A percentile compares a stretch with the other conserved stretches of the same genome.
phyloP scores from a whole-genome alignment of 2,113 vertebrate genomes.

The Saimiri boliviensis region DNA sequence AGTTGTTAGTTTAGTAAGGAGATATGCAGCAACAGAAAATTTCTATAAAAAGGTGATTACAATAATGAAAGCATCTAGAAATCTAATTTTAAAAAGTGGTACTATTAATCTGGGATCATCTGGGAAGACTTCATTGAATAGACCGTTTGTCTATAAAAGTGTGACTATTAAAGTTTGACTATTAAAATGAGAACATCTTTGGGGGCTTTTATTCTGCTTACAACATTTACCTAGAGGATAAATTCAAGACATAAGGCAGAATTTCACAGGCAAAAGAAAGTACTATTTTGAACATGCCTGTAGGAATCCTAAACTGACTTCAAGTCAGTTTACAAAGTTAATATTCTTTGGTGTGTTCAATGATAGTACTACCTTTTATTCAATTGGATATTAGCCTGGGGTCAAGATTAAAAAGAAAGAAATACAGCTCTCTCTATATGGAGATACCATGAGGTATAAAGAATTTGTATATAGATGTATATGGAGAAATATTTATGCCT shows the following conservation, averaged over 20 bases:
- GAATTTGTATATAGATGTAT: too few relatives aligned
- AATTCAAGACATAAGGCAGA: not conserved
- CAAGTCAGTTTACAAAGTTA: constrained; percentile 20
- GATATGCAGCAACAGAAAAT: not conserved
- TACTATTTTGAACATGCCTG: not conserved
- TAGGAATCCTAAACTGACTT: not conserved
- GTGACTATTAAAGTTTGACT: too few relatives aligned
- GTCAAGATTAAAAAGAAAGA: not conserved
- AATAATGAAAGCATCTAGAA: not conserved
- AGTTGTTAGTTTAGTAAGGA: not conserved
- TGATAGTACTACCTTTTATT: constrained; percentile 15
- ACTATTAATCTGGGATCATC: not conserved
- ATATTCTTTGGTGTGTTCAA: not conserved
- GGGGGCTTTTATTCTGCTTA: not conserved
- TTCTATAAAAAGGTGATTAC: not conserved
- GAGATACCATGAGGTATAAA: too few relatives aligned
- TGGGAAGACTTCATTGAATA: not conserved
- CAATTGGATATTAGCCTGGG: not conserved
- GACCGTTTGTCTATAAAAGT: not conserved
- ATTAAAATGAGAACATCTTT: not conserved
- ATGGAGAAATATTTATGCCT: too few relatives aligned
- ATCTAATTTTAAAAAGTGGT: not conserved
- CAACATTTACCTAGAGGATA: not conserved
- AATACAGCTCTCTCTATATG: too few relatives aligned
- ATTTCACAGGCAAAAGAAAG: not conserved